Base-by-base conservation (phyloP, 1,140 invertebrate genomes). In the Probaryconus sp. region DNA sequence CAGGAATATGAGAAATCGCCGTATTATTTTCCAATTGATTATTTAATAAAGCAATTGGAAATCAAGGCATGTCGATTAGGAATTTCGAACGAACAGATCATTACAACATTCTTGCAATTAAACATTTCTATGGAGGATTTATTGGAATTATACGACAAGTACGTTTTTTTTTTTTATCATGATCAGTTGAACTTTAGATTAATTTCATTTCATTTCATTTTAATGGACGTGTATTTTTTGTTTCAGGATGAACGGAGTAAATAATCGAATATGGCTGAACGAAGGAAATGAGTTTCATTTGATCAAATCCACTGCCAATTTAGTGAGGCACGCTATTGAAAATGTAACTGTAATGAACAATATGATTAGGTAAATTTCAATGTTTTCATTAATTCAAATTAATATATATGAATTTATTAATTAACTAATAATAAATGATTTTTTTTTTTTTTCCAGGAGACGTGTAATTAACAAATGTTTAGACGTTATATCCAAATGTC, bases 261-360 rank as follows among this genome's bases (percentile, higher is more conserved):
- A 93, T 80, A 93, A 94, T 79, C 89, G 92, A 58, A 91, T 92
- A 58, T 95, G 93, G 93, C 86, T 93, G 38, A 91, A 91, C 16
- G 91, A 93, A 86, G 92, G 93, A 11, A 93, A 94, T 78, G 93
- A 95, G 85, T 92, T 92, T 83, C 93, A 94, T 86, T 87, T 94
- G 20, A 92, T 93, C 47, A 90, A 91, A 83, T 92, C 91, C 0
- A 91, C 92, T 17, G 90, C 91, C 26, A 89, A 89, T 76, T 86
- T 94, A 74, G 89, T 94, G 43, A 89, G 89, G 33, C 87, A 89
- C 30, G 90, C 93, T 63, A 89, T 91, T 35, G 81, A 83, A 14
- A 89, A 90, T 78, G 81, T 87, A 65, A 84, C 89, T 82, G 71
- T 88, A 71, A 85, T 87, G 65, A 86, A 88, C 76, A 85, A 86